phyloP scores from a whole-genome alignment of 2,797 vertebrate species.

The Moxostoma hubbsi region DNA sequence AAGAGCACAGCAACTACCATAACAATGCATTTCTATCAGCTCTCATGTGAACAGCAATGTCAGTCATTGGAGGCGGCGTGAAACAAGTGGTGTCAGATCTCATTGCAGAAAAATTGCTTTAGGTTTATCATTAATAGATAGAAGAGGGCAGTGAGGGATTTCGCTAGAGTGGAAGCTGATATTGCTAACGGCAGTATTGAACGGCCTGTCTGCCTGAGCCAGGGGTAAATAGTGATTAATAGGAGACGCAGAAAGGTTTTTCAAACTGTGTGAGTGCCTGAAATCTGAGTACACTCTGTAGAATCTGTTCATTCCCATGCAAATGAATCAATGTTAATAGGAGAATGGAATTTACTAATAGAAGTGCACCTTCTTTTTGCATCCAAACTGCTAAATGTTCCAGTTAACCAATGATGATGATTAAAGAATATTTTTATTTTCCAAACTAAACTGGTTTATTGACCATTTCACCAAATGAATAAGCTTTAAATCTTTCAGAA shows the following conservation, averaged over 20 bases:
- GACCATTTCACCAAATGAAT: conserved; percentile 16
- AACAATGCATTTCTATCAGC: conserved; percentile 16
- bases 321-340: background rate
- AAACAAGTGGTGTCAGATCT: conserved; percentile 13
- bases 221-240: conserved; percentile 75
- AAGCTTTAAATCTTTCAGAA: conserved; percentile 19
- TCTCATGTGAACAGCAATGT: background rate
- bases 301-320: background rate
- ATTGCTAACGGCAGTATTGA: conserved; percentile 75
- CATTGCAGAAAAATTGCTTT: conserved; percentile 27
- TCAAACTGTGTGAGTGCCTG: conserved; percentile 53
- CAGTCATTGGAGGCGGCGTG: background rate
- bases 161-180: conserved; percentile 64
- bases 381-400: background rate
- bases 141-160: conserved; percentile 54
- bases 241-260: conserved; percentile 53
- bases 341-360: background rate
- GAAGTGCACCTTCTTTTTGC: background rate
- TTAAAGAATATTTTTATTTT: conserved; percentile 14
- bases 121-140: conserved; percentile 34
- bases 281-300: conserved; percentile 24
- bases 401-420: background rate
- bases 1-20: conserved; percentile 28
- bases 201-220: conserved; percentile 58
- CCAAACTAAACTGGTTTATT: conserved; percentile 24